These are phyloP conservation scores for Unio delphinus DNA, from an alignment of 2,888 invertebrate species.

Conservation along the genomic window DNA sequence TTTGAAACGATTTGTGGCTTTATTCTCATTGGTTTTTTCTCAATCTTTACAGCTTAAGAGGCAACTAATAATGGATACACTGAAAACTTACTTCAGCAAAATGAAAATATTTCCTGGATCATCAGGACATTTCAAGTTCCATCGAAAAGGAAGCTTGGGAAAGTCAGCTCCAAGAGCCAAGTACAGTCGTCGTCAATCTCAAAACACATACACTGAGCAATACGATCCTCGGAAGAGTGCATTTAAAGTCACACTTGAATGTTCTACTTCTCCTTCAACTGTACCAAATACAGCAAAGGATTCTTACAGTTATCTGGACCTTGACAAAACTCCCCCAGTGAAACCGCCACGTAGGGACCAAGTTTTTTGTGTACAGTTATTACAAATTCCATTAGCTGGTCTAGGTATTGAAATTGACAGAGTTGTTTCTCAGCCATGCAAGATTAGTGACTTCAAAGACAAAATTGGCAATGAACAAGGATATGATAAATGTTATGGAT, in stretches of 20 bases:
- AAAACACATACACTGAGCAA: constrained; percentile 18
- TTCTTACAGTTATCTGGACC: constrained; percentile 3
- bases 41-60: no score
- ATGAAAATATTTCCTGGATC: constrained; percentile 39
- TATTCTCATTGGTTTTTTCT: no score
- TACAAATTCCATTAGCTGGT: constrained; percentile 29
- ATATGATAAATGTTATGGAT: constrained; percentile 16
- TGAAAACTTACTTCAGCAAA: constrained; percentile 59
- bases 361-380: constrained; percentile 51
- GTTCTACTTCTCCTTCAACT: neutral
- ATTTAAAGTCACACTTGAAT: constrained; percentile 11
- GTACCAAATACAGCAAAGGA: constrained; percentile 1
- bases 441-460: constrained; percentile 19
- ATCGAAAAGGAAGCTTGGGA: constrained; percentile 24
- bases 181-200: constrained; percentile 29
- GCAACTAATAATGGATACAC: constrained; percentile 47
- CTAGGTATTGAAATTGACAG: constrained; percentile 54
- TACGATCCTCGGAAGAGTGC: constrained; percentile 1
- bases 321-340: constrained; percentile 47
- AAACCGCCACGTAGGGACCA: constrained; percentile 63
- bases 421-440: constrained; percentile 21
- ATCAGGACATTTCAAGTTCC: constrained; percentile 27
- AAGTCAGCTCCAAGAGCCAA: constrained; percentile 23
- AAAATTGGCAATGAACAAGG: constrained; percentile 9
- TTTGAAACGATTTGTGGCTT: no score